Evolutionary conservation across 2,797 vertebrate species (phyloP).

Genomic region (Anas bernieri): DNA sequence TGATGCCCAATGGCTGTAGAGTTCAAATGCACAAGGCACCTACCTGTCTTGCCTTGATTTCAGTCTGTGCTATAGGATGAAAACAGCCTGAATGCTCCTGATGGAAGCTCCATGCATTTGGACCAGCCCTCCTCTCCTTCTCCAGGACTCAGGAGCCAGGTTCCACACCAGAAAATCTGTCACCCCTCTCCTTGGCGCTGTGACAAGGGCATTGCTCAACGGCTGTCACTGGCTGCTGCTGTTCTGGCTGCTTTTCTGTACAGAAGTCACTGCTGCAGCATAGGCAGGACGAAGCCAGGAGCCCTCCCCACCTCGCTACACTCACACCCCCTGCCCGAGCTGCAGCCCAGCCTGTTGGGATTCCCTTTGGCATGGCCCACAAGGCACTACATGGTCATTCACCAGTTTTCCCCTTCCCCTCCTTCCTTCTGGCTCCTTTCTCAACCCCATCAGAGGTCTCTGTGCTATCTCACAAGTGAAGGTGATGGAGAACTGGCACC

Average conservation of each 20-base stretch:
- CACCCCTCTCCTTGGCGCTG: neutral
- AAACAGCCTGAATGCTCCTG: neutral
- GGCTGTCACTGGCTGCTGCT: accelerated
- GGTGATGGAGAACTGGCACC: neutral
- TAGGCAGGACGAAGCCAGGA: neutral
- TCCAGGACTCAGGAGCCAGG: neutral
- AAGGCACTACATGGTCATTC: neutral
- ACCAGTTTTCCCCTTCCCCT: neutral
- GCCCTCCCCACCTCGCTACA: too few relatives aligned
- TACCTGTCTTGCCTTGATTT: neutral
- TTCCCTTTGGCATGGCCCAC: neutral
- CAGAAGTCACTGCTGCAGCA: neutral
- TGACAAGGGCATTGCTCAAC: neutral
- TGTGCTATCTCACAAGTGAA: neutral
- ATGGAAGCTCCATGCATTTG: too few relatives aligned
- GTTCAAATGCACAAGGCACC: too few relatives aligned
- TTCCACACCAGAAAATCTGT: neutral
- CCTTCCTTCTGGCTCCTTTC: neutral
- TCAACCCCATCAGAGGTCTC: neutral
- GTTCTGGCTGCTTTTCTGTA: neutral
- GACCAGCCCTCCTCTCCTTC: neutral
- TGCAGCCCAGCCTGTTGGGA: neutral
- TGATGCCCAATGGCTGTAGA: neutral
- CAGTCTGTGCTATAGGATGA: neutral
- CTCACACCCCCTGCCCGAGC: neutral